Conservation (phyloP, 2,888 invertebrate genomes). For the Leptinotarsa haldemani region DNA sequence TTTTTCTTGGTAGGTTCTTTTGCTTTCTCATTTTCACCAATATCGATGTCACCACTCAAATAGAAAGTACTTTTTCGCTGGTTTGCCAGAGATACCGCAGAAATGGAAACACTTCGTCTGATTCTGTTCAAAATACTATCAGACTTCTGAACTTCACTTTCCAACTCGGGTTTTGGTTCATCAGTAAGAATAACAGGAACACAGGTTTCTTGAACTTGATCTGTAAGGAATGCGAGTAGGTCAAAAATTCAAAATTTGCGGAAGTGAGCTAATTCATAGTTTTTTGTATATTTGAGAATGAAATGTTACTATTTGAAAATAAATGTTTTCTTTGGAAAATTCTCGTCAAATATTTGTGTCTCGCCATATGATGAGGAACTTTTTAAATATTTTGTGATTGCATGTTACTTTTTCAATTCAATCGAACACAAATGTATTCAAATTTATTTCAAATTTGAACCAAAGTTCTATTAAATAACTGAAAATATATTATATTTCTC, state of each 20-base stretch:
- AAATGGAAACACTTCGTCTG: constrained; percentile 71
- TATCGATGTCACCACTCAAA: constrained; percentile 75
- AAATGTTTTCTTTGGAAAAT: no score
- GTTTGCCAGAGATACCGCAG: constrained; percentile 69
- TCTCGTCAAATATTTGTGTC: no score
- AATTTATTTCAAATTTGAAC: no score
- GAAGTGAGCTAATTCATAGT: neutral
- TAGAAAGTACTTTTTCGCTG: constrained; percentile 78
- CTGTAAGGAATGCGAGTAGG: neutral
- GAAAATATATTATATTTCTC: no score
- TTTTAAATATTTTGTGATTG: no score
- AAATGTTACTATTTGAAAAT: no score
- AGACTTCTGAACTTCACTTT: constrained; percentile 31
- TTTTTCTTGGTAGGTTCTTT: constrained; percentile 39
- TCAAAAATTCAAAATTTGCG: neutral
- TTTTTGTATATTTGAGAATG: no score
- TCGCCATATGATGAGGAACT: no score
- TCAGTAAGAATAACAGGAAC: constrained; percentile 26
- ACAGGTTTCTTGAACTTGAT: constrained; percentile 10
- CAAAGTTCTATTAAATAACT: no score
- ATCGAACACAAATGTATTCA: no score
- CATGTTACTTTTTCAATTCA: no score
- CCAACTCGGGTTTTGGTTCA: constrained; percentile 21
- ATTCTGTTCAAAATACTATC: constrained; percentile 68
- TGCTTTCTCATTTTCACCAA: constrained; percentile 63